Percentiles rank a stretch among this genome's conserved stretches.
phyloP scores from a whole-genome alignment of 2,888 invertebrate genomes.

The Serripes groenlandicus region DNA sequence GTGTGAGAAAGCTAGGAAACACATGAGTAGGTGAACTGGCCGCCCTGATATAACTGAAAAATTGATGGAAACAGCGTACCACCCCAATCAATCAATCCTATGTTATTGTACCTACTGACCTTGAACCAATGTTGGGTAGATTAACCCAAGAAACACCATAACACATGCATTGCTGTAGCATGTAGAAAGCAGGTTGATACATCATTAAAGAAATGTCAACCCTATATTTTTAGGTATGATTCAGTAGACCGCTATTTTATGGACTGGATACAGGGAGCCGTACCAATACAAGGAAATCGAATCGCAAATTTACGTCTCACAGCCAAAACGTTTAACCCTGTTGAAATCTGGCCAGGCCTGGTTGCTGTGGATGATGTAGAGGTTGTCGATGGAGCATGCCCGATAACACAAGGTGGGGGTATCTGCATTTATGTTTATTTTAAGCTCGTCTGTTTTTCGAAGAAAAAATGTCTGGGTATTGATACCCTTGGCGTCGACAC shows the following conservation, averaged over 20 bases:
- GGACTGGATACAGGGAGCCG: slow-evolving; percentile 35
- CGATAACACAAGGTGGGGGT: neutral
- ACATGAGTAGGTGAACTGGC: too few relatives aligned
- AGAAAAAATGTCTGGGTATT: neutral
- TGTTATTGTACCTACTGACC: too few relatives aligned
- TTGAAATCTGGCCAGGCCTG: slow-evolving; percentile 24
- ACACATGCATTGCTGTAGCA: neutral
- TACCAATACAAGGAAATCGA: slow-evolving; percentile 27
- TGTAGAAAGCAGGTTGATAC: neutral
- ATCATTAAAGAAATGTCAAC: neutral
- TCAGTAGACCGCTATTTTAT: slow-evolving; percentile 29
- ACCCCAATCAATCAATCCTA: too few relatives aligned
- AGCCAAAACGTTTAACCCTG: slow-evolving; percentile 21
- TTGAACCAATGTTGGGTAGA: too few relatives aligned
- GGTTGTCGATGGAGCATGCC: slow-evolving; percentile 21
- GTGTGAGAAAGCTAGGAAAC: too few relatives aligned
- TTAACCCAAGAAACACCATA: too few relatives aligned
- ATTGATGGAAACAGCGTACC: too few relatives aligned
- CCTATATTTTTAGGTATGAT: slow-evolving; percentile 57
- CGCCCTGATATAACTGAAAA: too few relatives aligned
- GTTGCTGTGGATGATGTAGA: slow-evolving; percentile 46
- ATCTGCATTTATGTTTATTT: neutral
- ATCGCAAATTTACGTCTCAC: slow-evolving; percentile 19
- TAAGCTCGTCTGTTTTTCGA: too few relatives aligned
- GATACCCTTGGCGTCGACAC: too few relatives aligned